Conservation (phyloP, 2,888 invertebrate genomes). For the Ctenicera cuprea region DNA sequence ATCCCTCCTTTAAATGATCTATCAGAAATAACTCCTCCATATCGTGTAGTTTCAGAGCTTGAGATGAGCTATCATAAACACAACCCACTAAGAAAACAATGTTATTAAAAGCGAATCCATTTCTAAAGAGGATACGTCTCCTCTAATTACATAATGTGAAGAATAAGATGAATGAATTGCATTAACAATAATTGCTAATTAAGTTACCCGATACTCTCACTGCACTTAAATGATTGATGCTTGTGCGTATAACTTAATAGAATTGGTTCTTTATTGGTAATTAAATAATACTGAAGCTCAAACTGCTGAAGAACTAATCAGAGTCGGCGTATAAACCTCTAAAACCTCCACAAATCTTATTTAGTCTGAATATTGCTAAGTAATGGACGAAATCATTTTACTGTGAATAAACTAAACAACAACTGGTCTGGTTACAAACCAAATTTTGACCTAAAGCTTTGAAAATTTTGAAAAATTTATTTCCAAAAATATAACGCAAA, state of each 20-base stretch:
- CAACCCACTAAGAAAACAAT: background rate
- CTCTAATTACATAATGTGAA: constrained; percentile 15
- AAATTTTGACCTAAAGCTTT: too few relatives aligned
- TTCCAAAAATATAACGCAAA: background rate
- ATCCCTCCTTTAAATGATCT: too few relatives aligned
- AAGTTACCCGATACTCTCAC: constrained; percentile 1
- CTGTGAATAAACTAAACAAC: too few relatives aligned
- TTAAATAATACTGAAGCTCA: constrained; percentile 15
- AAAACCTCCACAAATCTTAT: background rate
- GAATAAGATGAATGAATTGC: constrained; percentile 9
- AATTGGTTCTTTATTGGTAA: constrained; percentile 23
- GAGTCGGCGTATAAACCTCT: background rate
- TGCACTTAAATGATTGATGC: constrained; percentile 19
- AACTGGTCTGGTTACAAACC: too few relatives aligned
- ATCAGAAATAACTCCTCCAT: too few relatives aligned
- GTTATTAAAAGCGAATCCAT: background rate
- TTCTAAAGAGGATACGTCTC: background rate
- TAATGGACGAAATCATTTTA: background rate
- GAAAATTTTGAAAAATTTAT: too few relatives aligned
- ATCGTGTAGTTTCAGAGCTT: too few relatives aligned
- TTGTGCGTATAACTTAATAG: constrained; percentile 13
- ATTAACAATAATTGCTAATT: constrained; percentile 23
- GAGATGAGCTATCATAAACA: too few relatives aligned
- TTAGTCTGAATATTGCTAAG: background rate
- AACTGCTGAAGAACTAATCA: background rate